Evolutionary conservation across 2,797 vertebrate species (phyloP).

Genomic region (Coendou prehensilis): DNA sequence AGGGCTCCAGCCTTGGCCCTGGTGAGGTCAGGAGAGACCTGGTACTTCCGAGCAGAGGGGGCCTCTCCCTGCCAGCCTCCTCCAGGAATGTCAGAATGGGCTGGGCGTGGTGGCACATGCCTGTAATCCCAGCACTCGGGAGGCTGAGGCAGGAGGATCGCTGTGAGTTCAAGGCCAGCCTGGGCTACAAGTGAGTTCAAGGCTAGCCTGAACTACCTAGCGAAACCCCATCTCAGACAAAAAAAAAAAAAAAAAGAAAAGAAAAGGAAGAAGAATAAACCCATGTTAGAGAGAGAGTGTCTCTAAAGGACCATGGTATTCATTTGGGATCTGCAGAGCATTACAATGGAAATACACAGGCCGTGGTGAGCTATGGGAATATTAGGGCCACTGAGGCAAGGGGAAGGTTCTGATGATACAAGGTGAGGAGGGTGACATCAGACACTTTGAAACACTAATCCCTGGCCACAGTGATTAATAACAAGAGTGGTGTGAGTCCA

Average conservation of each 20-base stretch:
- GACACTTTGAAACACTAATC: background rate
- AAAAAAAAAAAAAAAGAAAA: no score
- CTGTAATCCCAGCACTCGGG: no score
- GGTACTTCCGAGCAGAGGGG: conserved; percentile 25
- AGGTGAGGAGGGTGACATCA: background rate
- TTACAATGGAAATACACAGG: no score
- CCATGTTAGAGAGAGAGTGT: no score
- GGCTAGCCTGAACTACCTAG: no score
- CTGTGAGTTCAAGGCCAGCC: no score
- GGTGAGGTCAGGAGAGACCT: conserved; percentile 35
- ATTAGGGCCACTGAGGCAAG: background rate
- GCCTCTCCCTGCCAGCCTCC: conserved; percentile 42
- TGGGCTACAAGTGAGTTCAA: no score
- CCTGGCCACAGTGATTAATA: background rate
- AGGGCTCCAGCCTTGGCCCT: conserved; percentile 33
- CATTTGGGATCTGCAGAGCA: background rate
- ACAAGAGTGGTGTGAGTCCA: background rate
- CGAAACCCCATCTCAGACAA: no score
- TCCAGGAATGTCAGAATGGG: background rate
- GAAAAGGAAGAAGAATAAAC: no score
- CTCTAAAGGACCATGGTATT: background rate
- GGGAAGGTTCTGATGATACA: background rate
- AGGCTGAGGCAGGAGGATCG: no score
- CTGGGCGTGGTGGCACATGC: no score
- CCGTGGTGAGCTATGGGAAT: no score